Conservation (phyloP, 1,140 invertebrate species). For the Harlomillsia oculata region DNA sequence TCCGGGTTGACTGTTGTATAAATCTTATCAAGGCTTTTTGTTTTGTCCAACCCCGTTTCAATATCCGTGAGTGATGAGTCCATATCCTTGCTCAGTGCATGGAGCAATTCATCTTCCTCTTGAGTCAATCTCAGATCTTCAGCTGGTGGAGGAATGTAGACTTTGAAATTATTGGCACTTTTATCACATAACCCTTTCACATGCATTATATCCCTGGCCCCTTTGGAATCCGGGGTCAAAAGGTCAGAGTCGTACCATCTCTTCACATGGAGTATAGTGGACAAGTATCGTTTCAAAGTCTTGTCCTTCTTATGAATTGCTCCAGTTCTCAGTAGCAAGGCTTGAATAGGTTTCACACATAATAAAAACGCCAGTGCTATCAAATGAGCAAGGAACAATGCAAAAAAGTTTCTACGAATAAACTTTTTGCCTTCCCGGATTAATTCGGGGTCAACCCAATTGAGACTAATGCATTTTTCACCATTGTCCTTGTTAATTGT, state of each 20-base stretch:
- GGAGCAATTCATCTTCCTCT: constrained; percentile 6
- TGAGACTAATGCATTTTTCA: no score
- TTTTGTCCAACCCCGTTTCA: neutral
- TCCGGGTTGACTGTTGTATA: constrained; percentile 30
- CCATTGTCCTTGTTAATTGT: no score
- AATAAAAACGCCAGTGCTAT: constrained; percentile 28
- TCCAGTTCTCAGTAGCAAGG: constrained; percentile 21
- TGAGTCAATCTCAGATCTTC: constrained; percentile 16
- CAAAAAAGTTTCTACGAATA: constrained; percentile 24
- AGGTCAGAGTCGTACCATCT: constrained; percentile 23
- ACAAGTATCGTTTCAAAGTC: constrained; percentile 15
- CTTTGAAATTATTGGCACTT: constrained; percentile 15
- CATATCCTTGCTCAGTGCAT: constrained; percentile 7
- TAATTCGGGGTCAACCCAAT: constrained; percentile 16
- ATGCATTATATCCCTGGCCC: constrained; percentile 4
- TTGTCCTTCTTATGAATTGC: constrained; percentile 9
- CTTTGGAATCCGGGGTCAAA: constrained; percentile 4
- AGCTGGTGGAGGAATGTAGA: constrained; percentile 23
- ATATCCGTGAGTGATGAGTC: neutral
- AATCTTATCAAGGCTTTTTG: constrained; percentile 6
- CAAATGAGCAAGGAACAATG: constrained; percentile 32
- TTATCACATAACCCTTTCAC: constrained; percentile 5
- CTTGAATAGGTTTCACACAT: constrained; percentile 24
- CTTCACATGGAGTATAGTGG: constrained; percentile 21
- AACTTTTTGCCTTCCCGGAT: constrained; percentile 25